Base-by-base conservation (phyloP, 2,113 vertebrate genomes). In the Trinectes maculatus region DNA sequence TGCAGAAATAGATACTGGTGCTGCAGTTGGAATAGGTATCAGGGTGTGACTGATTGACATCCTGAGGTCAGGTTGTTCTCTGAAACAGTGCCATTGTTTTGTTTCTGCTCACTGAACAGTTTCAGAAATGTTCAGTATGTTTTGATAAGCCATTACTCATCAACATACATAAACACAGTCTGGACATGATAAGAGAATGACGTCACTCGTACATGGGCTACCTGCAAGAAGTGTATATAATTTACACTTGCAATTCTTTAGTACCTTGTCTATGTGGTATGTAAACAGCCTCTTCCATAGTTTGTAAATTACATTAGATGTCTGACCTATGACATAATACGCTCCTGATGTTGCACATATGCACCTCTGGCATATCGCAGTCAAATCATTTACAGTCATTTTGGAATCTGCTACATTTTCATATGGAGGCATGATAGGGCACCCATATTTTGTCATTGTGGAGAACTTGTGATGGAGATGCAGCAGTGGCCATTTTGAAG, bases 401-500 rank as follows among this genome's bases (percentile, higher is more conserved):
- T 62, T 47, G 25, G 34, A n/a, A 58, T 5, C 6, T 16, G 34
- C 49, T 24, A 10, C 10, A 57, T 52, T 64, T 74, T 49, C 6
- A 36, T 18, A 36, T 5, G 2, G 16, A 67, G 54, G n/a, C 3
- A 7, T 10, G 16, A 46, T 52, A 47, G 6, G 5, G 9, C 56
- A 40, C 28, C 18, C 57, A 24, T 54, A 33, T 64, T 56, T 13
- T 79, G 40, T 58, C n/a, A 59, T 43, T 66, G 49, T 68, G 64
- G 46, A 40, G 47, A 46, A 68, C 53, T 52, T 66, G 52, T 75
- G 59, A 73, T 77, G 78, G 69, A 74, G 66, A 53, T 77, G 62
- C 74, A 73, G 78, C 61, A 60, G 80, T 54, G 74, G 78, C 80
- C 82, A 90, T 89, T 90, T 87, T 84, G 68, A 77, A 83, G 78